phyloP scores from a whole-genome alignment of 2,888 invertebrate genomes.

The Strigamia transsilvanica region DNA sequence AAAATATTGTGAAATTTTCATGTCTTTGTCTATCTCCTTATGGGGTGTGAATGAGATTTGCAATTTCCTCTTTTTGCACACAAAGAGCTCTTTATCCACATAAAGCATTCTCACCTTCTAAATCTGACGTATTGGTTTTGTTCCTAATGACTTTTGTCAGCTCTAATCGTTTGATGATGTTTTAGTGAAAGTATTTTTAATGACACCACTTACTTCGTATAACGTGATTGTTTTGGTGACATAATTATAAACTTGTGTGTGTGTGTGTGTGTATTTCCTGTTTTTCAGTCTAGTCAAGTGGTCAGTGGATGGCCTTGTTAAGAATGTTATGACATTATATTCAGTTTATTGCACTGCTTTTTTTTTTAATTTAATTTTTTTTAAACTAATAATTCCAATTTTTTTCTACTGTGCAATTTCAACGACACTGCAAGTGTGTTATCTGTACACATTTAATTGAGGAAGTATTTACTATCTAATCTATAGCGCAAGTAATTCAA shows the following conservation, averaged over 20 bases:
- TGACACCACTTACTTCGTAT: neutral
- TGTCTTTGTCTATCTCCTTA: neutral
- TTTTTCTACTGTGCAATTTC: neutral
- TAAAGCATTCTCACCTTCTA: conserved; percentile 7
- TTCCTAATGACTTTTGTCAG: conserved; percentile 35
- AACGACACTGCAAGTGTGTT: neutral
- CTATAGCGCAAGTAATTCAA: neutral
- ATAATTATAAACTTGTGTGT: conserved; percentile 8
- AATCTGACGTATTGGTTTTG: conserved; percentile 9
- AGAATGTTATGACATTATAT: conserved; percentile 23
- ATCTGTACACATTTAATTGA: neutral
- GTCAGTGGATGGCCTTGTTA: conserved; percentile 9
- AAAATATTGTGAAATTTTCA: conserved; percentile 1
- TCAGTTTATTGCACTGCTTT: conserved; percentile 31
- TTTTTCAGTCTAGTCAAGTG: neutral
- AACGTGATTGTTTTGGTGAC: conserved; percentile 22
- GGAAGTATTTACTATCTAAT: neutral
- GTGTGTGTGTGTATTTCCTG: neutral
- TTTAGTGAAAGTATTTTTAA: conserved; percentile 30
- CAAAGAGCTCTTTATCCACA: conserved; percentile 1
- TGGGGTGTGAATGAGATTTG: conserved; percentile 27
- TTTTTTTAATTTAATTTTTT: neutral
- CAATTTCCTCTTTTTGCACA: conserved; percentile 23
- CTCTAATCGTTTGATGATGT: neutral
- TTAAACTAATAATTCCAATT: neutral